Base-by-base conservation (phyloP, 2,888 invertebrate genomes). In the Phortica okadai region DNA sequence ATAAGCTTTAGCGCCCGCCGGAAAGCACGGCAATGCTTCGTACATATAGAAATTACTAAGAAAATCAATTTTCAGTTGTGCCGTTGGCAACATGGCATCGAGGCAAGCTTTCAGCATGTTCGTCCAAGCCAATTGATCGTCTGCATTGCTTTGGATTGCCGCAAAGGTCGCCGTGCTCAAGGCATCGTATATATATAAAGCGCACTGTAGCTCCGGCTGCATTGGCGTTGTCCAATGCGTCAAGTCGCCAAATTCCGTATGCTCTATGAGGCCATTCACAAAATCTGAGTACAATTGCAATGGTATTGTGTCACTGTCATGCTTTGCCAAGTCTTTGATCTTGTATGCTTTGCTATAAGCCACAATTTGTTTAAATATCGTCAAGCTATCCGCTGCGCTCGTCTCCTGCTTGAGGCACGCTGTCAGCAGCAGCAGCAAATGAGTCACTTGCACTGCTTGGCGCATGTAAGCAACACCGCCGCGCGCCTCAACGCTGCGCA, bases 271-370 rank as follows among this genome's bases (percentile, higher is more conserved):
- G 73, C 91, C 92, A 1, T 89, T 84, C 72, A 95, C 90, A 77
- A 94, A 93, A 80, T 93, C 92, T 58, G 93, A 92, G 84, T 94
- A 93, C 0, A 93, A 91, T 88, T 93, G 92, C 81, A 94, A 91
- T 0, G 94, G 91, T 79, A 94, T 92, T 79, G 93, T 91, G 56
- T 90, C 89, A 62, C 89, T 91, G 33, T 33, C 87, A 80, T 79
- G 87, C 75, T 91, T 90, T 81, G 92, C 92, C 76, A 81, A 33
- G 79, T 73, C 56, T 81, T 77, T 78, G 2, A 90, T 83, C 1
- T 80, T 74, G 33, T 89, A 88, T 1, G 81, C 79, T 2, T 79
- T 77, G 21, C 79, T 80, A 42, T 83, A 85, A 7, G 69, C 56
- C 0, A 74, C 45, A 0, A 90, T 77, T 4, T 80, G 82, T 5